Evolutionary conservation across 2,113 vertebrate genomes (phyloP), one percentile per base, ranked within the genome.

Genomic region (Quiscalus mexicanus): DNA sequence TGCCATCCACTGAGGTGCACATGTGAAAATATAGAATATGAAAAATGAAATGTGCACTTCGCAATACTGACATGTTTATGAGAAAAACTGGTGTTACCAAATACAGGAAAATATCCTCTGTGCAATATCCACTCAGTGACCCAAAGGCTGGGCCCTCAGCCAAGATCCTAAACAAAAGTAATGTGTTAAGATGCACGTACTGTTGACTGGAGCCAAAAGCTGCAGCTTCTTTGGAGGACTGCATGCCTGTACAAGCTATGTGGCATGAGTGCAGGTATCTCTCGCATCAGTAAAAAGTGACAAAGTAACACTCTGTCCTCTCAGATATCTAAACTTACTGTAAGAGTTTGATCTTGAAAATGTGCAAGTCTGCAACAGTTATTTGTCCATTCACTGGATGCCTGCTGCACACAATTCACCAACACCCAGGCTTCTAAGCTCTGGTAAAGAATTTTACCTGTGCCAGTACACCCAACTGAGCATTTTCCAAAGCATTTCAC

Each of bases 161-260:
- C 95, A 84, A 94, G 77, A 78, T 37, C 49, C 42, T 74, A 67
- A 79, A 59, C 82, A 78, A 90, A 81, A 84, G 49, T 59, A 63
- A 50, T 25, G 58, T 87, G 84, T 96, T 33, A 56, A 73, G 85
- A 60, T 79, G 84, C 79, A 94, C 45, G 60, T 94, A 88, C 45
- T 52, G 55, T 59, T 82, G 15, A 50, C 11, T 45, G 23, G 39
- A 93, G 89, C 80, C 87, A 82, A 93, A 84, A 87, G 28, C 28
- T 89, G 63, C 23, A 58, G 52, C 44, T 71, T 91, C 52, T 52
- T 86, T 79, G 56, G 69, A 94, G 47, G 28, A 56, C 55, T 62
- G 53, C 88, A 71, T 89, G 92, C 62, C 71, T 65, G 64, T 12
- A 91, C 75, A 93, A 81, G 84, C 60, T 62, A 27, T 49, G 64